Evolutionary conservation across 2,888 invertebrate species (phyloP), one percentile per base, ranked within the genome.

Genomic region (Pherbina coryleti): DNA sequence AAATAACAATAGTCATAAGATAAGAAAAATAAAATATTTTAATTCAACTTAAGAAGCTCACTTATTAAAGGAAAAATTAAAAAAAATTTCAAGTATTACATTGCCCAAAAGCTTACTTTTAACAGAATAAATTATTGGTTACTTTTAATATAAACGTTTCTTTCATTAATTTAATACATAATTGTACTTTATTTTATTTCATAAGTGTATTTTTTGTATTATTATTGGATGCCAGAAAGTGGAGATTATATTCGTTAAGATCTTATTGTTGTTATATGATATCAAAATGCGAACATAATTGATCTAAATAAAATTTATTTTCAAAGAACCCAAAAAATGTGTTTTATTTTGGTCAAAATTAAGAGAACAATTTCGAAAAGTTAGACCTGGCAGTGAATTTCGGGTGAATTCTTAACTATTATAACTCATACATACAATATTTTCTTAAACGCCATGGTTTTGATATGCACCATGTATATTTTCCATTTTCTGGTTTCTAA

Each of bases 401-500:
- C 64, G 51, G 74, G 62, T 31, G 53, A 44, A 64, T n/a, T 64
- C 31, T 51, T 37, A 34, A 19, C n/a, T 44, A 22, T 31, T 34
- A 44, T 44, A 11, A 44, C 14, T 44, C 2, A 44, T 37, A 37
- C 7, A 8, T 66, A 34, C 17, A n/a, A 64, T 66, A 14, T 66
- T 19, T 66, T 11, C n/a, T 71, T 17, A 57, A n/a, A n/a, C n/a
- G 19, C 49, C 64, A 37, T 19, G 57, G 60, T 17, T 53, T 74
- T 67, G 37, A 57, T 49, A 25, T 67, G 57, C 34, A 77, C 3
- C 17, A 53, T 75, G 81, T 83, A 79, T 85, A 83, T 84, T 85
- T 86, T 82, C 85, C 86, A 86, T 86, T 86, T 86, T 87, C 86
- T 87, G 86, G 86, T 86, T 82, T 72, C 55, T 71, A 3, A 44